Base-by-base conservation (phyloP, 37 sponge, comb jelly and placozoan species). In the Chondrosia reniformis region DNA sequence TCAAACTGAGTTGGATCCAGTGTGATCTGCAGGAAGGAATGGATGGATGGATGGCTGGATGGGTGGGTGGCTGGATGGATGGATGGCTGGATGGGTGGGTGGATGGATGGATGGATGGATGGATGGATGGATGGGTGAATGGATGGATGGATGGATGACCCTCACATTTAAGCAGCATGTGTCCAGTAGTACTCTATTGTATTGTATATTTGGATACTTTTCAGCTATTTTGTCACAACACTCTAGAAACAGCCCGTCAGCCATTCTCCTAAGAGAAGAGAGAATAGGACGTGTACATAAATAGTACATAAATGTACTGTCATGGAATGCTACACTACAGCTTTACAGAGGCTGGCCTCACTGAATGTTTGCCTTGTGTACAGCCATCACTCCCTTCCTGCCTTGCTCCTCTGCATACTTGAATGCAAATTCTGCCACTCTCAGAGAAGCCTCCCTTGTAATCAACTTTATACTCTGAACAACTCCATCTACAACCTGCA, bases 291-390 rank as follows among this genome's bases (percentile, higher is more conserved):
- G 28, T 30, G 28, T 30, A 59, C 61, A 59, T 30, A 59, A 25
- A 59, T 40, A 67, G n/a, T 30, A 67, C 43, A 21, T 5, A 21
- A 8, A 67, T 30, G 33, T 30, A 67, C 71, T 36, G 12, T 21
- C 7, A 21, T 5, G 30, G 19, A 41, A 34, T 30, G 22, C 19
- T n/a, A 40, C 43, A 13, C 32, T 5, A 8, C 22, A 4, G 63
- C 67, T 42, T 32, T 10, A 31, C n/a, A 32, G 38, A 37, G 46
- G 15, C 30, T 63, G 28, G 10, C 31, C 85, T 69, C 52, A 73
- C 99, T 96, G 96, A 40, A 95, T 99, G 88, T 95, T 99, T 56
- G 99, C 88, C 78, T 99, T 99, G 86, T 99, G 99, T 0, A 99
- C 92, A 42, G 96, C 96, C 19, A 90, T 91, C 24, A 99, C 90